Base-by-base conservation (phyloP, 2,888 invertebrate genomes). In the Atherix ibis region DNA sequence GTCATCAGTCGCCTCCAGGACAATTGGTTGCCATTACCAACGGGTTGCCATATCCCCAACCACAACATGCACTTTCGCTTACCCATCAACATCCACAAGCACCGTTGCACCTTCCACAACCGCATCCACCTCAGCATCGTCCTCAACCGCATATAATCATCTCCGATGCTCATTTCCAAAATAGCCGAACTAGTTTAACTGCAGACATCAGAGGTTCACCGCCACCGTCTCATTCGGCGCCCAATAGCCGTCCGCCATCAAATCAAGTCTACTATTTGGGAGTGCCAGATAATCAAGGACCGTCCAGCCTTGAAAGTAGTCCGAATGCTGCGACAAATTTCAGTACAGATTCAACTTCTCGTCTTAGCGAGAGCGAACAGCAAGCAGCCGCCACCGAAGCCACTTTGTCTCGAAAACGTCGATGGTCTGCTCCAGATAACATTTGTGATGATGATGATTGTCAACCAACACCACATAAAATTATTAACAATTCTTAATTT, bases 381-480 rank as follows among this genome's bases (percentile, higher is more conserved):
- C 36, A 40, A 27, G n/a, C 24, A 10, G 35, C 36, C 27, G 39
- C 40, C n/a, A 40, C 44, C 22, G 51, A 50, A 33, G 49, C 48
- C 31, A 45, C 49, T 4, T 35, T 46, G 36, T 51, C 53, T 18
- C 63, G 52, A 15, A 54, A 53, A 41, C 44, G 54, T 40, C 53
- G 66, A 31, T 67, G 67, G 66, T 66, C 66, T 15, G 65, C 66
- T 27, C 65, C 65, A 3, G 66, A 65, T 42, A 61, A 62, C 45
- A 62, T 62, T 45, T 57, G 58, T 44, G 62, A 62, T 44, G 62
- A 60, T 32, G 46, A 46, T 16, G 47, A 38, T 27, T 40, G 36
- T 28, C 40, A 36, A 34, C 39, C 39, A 29, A 35, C 39, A 38
- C 37, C 35, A 34, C 35, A 32, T 32, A 40, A 40, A 35, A 43